These are phyloP conservation scores for Aspidiotus destructor DNA, from an alignment of 2,888 invertebrate species.

Conservation along the genomic window DNA sequence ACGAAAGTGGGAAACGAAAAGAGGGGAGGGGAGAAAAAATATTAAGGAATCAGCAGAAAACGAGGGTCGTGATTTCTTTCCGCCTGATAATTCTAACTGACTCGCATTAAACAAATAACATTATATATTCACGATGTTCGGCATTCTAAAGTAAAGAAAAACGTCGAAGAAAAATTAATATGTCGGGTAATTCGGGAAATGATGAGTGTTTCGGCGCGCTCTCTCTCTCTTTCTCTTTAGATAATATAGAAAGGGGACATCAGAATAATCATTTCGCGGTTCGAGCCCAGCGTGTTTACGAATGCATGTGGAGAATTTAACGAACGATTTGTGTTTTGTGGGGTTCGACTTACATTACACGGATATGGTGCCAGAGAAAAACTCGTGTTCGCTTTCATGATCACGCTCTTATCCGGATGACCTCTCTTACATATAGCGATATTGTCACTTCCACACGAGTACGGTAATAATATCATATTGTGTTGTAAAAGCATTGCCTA, in stretches of 20 bases:
- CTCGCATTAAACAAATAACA: constrained; percentile 30
- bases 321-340: background rate
- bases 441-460: no score
- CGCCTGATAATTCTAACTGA: constrained; percentile 20
- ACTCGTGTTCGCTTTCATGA: background rate
- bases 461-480: no score
- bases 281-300: background rate
- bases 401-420: no score
- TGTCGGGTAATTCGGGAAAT: constrained; percentile 7
- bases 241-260: background rate
- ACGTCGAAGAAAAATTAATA: constrained; percentile 17
- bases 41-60: constrained; percentile 29
- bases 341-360: background rate
- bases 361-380: background rate
- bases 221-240: no score
- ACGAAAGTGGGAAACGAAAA: background rate
- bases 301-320: background rate
- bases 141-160: background rate
- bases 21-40: constrained; percentile 8
- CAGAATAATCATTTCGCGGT: background rate
- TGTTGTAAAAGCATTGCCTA: no score
- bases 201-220: background rate
- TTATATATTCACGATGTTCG: constrained; percentile 25
- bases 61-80: constrained; percentile 25
- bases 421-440: no score